Evolutionary conservation across 2,888 invertebrate species (phyloP).

Genomic region (Synergus japonicus): DNA sequence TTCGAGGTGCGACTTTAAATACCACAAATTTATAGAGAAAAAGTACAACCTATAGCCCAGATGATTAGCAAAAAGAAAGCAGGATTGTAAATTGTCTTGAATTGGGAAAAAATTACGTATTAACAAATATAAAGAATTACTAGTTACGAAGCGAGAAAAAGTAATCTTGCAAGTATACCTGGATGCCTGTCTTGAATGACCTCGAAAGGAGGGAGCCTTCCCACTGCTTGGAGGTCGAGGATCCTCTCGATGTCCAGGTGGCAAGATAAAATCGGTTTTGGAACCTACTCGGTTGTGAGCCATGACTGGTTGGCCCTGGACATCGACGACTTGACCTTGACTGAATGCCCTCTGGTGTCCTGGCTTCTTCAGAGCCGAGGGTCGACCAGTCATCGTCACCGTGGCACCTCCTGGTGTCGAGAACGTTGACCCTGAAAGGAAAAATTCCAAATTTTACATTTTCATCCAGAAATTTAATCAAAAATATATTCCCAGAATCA

Average conservation of each 20-base stretch:
- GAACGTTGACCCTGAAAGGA: constrained; percentile 28
- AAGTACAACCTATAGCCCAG: background rate
- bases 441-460: background rate
- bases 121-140: constrained; percentile 10
- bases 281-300: constrained; percentile 91
- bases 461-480: background rate
- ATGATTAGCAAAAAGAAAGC: constrained; percentile 12
- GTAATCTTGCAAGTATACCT: constrained; percentile 75
- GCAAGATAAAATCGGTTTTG: constrained; percentile 92
- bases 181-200: constrained; percentile 92
- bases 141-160: constrained; percentile 21
- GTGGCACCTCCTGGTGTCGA: constrained; percentile 41
- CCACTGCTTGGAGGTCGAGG: constrained; percentile 75
- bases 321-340: constrained; percentile 90
- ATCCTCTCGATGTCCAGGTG: constrained; percentile 89
- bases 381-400: constrained; percentile 78
- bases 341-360: constrained; percentile 92
- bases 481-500: background rate
- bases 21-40: background rate
- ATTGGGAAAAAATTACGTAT: constrained; percentile 23
- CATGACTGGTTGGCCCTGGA: constrained; percentile 70
- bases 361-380: constrained; percentile 85
- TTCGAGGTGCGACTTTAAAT: background rate
- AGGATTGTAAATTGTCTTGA: constrained; percentile 6
- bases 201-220: constrained; percentile 79